phyloP scores from a whole-genome alignment of 2,888 invertebrate species.

The Drosophila demipolita region DNA sequence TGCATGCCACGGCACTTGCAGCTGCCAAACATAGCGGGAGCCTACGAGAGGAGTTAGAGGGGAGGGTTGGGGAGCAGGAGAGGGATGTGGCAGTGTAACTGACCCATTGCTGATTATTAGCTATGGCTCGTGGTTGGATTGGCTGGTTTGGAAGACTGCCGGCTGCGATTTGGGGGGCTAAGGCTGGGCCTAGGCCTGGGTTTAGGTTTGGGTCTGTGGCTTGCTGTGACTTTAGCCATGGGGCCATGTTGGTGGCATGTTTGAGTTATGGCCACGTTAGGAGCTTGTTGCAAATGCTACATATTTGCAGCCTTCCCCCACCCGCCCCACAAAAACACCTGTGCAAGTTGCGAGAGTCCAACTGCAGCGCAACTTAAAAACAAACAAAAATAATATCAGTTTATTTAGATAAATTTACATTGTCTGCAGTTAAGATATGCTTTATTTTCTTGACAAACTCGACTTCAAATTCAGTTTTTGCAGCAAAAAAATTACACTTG shows the following conservation, averaged over 20 bases:
- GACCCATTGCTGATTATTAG: conserved; percentile 66
- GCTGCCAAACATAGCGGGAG: conserved; percentile 17
- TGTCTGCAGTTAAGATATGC: background rate
- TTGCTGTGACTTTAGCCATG: conserved; percentile 5
- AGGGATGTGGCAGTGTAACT: conserved; percentile 25
- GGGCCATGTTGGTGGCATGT: conserved; percentile 75
- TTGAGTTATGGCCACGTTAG: conserved; percentile 72
- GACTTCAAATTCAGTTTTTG: background rate
- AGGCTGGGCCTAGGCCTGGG: background rate
- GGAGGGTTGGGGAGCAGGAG: background rate
- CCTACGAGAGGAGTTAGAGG: background rate
- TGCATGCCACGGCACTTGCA: conserved; percentile 61
- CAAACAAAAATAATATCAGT: conserved; percentile 5
- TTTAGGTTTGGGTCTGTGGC: background rate
- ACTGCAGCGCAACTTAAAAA: background rate
- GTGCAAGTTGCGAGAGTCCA: conserved; percentile 15
- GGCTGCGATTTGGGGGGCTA: conserved; percentile 27
- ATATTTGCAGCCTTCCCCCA: conserved; percentile 27
- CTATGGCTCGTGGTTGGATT: conserved; percentile 54
- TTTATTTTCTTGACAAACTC: background rate
- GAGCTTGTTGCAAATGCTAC: conserved; percentile 53
- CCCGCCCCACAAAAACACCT: background rate
- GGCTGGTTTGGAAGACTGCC: background rate
- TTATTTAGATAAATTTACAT: conserved; percentile 10
- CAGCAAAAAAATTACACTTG: background rate